Base-by-base conservation (phyloP, 2,888 invertebrate genomes). In the Phengaris alcon region DNA sequence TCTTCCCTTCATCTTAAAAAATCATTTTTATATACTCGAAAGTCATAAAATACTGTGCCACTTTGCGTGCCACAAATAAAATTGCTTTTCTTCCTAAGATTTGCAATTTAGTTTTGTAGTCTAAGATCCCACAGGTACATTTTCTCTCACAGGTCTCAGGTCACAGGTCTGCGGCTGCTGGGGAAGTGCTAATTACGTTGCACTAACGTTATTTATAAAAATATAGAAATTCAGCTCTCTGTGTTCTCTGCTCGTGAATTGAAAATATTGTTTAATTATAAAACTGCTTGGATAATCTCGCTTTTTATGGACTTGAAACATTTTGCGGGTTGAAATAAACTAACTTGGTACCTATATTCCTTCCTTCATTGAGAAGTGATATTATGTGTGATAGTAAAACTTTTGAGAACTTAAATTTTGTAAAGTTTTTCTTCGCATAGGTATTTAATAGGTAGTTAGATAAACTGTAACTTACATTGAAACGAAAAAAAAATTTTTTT, bases 111-210 rank as follows among this genome's bases (percentile, higher is more conserved):
- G 54, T 72, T 52, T 44, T 35, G 6, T 35, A 15, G 51, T 52
- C 51, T 52, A 72, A 51, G 51, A 70, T 15, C 9, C 46, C 5
- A 52, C 44, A 52, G 72, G 35, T 52, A 54, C 35, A 72, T 72
- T 72, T 54, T 72, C 72, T 35, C 54, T 35, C 72, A 72, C 54
- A 72, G 22, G 72, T 54, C 70, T 51, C 70, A 70, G 52, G n/a
- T n/a, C n/a, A n/a, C n/a, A n/a, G n/a, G n/a, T n/a, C 72, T 72
- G 72, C 35, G 54, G 54, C 12, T 57, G 57, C 59, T 10, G 22
- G 59, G 6, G 35, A 13, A 64, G 64, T 64, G 64, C 64, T 64
- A 64, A 64, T 64, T 64, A 64, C 35, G 64, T 64, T 64, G 55
- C 64, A 44, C 64, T 12, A 44, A 64, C 64, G 35, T 64, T 44